These are phyloP conservation scores for Alauda arvensis DNA, from an alignment of 2,797 vertebrate genomes.

Conservation along the genomic window DNA sequence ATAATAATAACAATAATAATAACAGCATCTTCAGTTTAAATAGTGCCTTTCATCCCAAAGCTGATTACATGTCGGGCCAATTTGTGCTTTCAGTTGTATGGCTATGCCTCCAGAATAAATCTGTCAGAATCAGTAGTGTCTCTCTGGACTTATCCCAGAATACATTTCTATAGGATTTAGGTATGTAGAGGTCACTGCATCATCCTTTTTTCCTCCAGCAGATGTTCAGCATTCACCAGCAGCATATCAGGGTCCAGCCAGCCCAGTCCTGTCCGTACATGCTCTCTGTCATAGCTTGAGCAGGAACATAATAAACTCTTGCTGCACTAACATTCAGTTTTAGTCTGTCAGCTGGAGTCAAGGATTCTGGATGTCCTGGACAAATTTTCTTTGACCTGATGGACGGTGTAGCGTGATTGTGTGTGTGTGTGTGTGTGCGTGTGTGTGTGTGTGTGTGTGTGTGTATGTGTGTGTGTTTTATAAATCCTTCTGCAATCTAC, in stretches of 20 bases:
- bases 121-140: background rate
- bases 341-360: background rate
- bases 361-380: background rate
- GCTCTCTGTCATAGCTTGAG: background rate
- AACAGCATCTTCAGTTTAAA: constrained; percentile 19
- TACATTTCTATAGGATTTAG: constrained; percentile 2
- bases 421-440: background rate
- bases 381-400: background rate
- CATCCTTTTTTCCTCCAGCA: background rate
- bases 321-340: background rate
- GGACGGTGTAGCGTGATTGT: fast-evolving
- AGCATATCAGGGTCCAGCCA: background rate
- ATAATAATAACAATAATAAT: background rate
- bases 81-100: background rate
- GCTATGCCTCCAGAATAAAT: background rate
- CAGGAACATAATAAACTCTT: background rate
- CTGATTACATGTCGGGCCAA: background rate
- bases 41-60: constrained; percentile 39
- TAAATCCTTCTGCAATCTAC: background rate
- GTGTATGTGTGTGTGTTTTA: background rate
- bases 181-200: background rate
- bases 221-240: background rate
- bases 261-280: fast-evolving
- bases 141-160: background rate
- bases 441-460: background rate